Evolutionary conservation across 2,888 invertebrate genomes (phyloP), one percentile per base, ranked within the genome.

Genomic region (Abscondita cerata): DNA sequence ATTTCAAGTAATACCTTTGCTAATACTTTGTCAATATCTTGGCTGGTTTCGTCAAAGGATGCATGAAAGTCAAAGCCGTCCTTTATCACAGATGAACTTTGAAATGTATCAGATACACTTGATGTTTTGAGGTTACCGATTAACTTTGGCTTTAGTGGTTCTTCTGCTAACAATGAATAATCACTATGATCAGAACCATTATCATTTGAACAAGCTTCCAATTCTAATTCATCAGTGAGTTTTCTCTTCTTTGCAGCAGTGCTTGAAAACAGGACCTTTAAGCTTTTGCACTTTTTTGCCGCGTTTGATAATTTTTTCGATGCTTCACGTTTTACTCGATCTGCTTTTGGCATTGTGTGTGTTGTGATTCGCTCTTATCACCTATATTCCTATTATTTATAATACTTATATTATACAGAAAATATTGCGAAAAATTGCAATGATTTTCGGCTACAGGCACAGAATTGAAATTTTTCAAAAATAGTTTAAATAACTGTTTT

Each of bases 141-240:
- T 25, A 6, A 25, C 36, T 36, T 9, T 36, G 36, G 11, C 36
- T 9, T 11, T 36, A 36, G 11, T 36, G 36, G 36, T 11, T 36
- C 36, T 36, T 36, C 36, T 36, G 4, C 36, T 36, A 36, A 36
- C 11, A 36, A 36, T 12, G 36, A 36, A 36, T 36, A 11, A 36
- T 36, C 36, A 36, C 36, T 36, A 36, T 36, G 36, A 36, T 36
- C 36, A 36, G 36, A 8, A 36, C 11, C 36, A 36, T 36, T 36
- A 5, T 11, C 36, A 36, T 36, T 36, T 36, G 36, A 36, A 36
- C 36, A 4, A 36, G 11, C 12, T 36, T 36, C 36, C 11, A 36
- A 36, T n/a, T n/a, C n/a, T n/a, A n/a, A n/a, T n/a, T n/a, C n/a
- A n/a, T n/a, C n/a, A n/a, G n/a, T n/a, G n/a, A n/a, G n/a, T n/a